Base-by-base conservation (phyloP, 2,113 vertebrate species). In the Nesogale talazaci region DNA sequence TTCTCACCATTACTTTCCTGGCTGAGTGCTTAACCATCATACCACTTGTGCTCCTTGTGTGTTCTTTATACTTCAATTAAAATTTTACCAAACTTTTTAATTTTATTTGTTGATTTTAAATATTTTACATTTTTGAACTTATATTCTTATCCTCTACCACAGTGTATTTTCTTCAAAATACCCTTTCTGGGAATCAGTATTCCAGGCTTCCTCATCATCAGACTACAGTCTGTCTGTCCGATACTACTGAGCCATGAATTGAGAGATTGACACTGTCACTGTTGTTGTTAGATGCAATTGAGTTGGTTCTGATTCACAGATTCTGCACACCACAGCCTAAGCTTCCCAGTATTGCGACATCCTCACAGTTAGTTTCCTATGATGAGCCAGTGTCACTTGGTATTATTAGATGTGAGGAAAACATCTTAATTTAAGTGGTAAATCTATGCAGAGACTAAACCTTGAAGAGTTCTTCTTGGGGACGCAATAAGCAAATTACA, bases 51-150 rank as follows among this genome's bases (percentile, higher is more conserved):
- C 69, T 70, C 69, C 69, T 34, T 34, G 6, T 19, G 69, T 23
- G 2, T 27, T 16, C 52, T 63, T 86, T 83, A 59, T 1, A 72
- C 16, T 87, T 46, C 14, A 63, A 4, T 77, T 89, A 88, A 93
- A 70, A 81, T 63, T 40, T 42, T 80, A 77, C 59, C 83, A 61
- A 70, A 85, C 85, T 83, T 29, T 89, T 93, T 82, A 46, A n/a
- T 88, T 25, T 46, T 79, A 40, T 80, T 67, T 81, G 14, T 52
- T 36, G 42, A 34, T 65, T 11, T 74, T 72, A 61, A 70, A 6
- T 79, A 3, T n/a, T 63, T 36, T 78, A 27, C 29, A 61, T 80
- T 42, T 59, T 29, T 12, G 46, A 52, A 25, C 93, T 87, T 87
- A 74, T 87, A 82, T 86, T 89, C 16, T 61, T 81, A 16, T 17